phyloP scores from a whole-genome alignment of 2,113 vertebrate genomes.

The Panthera leo region DNA sequence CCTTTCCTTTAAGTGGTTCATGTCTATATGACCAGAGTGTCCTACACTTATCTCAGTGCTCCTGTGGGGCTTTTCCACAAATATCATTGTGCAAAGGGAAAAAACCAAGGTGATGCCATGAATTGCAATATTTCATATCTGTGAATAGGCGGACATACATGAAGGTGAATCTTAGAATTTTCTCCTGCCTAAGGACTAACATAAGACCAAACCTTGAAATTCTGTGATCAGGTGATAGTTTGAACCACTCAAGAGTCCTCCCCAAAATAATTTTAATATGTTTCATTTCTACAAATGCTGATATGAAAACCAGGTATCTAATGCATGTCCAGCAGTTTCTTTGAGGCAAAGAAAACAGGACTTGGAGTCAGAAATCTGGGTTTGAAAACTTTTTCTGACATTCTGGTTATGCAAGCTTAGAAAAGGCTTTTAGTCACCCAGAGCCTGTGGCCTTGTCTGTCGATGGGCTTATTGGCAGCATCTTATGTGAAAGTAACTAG shows the following conservation, averaged over 20 bases:
- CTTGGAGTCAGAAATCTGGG: not conserved
- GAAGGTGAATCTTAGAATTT: not conserved
- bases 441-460: not conserved
- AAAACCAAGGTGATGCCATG: not conserved
- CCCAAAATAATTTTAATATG: not conserved
- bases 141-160: accelerated
- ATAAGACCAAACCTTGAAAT: not conserved
- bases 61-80: not conserved
- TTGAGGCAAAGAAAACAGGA: not conserved
- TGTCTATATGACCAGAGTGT: not conserved
- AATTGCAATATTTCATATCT: not conserved
- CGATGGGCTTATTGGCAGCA: not conserved
- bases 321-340: not conserved
- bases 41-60: not conserved
- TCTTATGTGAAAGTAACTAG: not conserved
- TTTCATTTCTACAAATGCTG: not conserved
- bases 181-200: not conserved
- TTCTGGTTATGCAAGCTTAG: not conserved
- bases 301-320: not conserved
- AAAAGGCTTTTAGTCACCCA: not conserved
- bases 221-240: not conserved
- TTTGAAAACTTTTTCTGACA: not conserved
- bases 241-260: not conserved
- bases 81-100: not conserved
- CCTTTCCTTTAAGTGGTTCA: not conserved